phyloP scores from a whole-genome alignment of 2,888 invertebrate genomes.

The Drosophila demipolita region DNA sequence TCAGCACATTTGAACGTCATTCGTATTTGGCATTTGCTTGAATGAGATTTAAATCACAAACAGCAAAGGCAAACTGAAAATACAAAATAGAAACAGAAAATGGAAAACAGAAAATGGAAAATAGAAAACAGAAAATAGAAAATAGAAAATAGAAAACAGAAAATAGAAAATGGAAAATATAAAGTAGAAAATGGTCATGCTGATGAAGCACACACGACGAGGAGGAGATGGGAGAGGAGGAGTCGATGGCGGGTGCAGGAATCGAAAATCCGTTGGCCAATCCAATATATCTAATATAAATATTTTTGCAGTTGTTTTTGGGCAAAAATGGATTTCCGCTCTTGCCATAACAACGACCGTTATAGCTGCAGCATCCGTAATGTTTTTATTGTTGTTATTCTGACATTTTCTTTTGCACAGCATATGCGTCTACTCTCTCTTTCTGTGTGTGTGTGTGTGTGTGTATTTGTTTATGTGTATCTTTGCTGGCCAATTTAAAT shows the following conservation, averaged over 20 bases:
- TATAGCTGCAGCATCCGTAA: conserved; percentile 22
- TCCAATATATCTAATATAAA: conserved; percentile 80
- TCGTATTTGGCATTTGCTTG: conserved; percentile 43
- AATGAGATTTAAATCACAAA: conserved; percentile 54
- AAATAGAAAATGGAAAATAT: conserved; percentile 29
- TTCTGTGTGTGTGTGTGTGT: conserved; percentile 12
- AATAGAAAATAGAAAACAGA: conserved; percentile 8
- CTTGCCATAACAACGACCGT: conserved; percentile 45
- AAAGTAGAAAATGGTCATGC: conserved; percentile 29
- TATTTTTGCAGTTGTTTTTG: conserved; percentile 78
- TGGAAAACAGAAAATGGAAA: conserved; percentile 26
- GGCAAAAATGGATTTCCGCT: conserved; percentile 75
- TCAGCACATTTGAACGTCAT: conserved; percentile 39
- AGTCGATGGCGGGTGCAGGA: conserved; percentile 1
- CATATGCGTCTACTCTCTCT: conserved; percentile 4
- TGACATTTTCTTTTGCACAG: conserved; percentile 62
- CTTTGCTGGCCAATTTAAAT: conserved; percentile 75
- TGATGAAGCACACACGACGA: conserved; percentile 13
- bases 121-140: conserved; percentile 30
- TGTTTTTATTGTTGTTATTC: conserved; percentile 55
- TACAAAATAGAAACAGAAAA: neutral
- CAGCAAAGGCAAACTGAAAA: conserved; percentile 3
- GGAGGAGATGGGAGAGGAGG: neutral
- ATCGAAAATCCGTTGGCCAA: conserved; percentile 28
- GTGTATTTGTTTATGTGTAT: conserved; percentile 31